These are phyloP conservation scores for Buceros bicornis DNA, from an alignment of 2,797 vertebrate species.

Conservation along the genomic window DNA sequence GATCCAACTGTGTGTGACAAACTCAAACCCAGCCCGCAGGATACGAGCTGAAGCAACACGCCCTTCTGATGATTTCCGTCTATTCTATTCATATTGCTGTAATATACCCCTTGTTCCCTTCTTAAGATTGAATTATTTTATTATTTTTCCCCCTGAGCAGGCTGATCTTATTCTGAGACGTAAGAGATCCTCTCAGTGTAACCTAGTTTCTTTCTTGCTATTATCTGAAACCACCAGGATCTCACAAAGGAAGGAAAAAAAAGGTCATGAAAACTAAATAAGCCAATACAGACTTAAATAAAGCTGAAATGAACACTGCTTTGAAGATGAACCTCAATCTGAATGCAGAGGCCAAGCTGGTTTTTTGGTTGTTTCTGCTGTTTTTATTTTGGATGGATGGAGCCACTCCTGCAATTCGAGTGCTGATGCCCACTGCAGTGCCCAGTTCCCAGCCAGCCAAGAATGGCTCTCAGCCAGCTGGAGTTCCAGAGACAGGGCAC, in stretches of 20 bases:
- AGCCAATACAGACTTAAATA: slow-evolving; percentile 33
- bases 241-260: neutral
- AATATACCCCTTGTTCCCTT: neutral
- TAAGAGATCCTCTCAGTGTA: neutral
- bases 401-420: neutral
- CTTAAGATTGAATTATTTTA: neutral
- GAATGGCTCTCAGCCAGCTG: neutral
- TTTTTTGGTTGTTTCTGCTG: neutral
- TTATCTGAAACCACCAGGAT: slow-evolving; percentile 2
- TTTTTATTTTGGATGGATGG: slow-evolving; percentile 6
- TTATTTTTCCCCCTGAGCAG: neutral
- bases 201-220: slow-evolving; percentile 30
- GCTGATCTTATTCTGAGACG: neutral
- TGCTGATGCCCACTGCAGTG: neutral
- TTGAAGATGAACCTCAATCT: neutral
- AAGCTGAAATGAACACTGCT: neutral
- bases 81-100: neutral
- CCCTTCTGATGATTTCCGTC: neutral
- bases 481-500: neutral
- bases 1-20: neutral
- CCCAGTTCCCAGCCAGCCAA: neutral
- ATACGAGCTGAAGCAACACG: neutral
- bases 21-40: neutral
- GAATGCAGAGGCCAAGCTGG: neutral
- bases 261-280: neutral